Evolutionary conservation across 2,797 vertebrate genomes (phyloP).

Genomic region (Cheirogaleus major): DNA sequence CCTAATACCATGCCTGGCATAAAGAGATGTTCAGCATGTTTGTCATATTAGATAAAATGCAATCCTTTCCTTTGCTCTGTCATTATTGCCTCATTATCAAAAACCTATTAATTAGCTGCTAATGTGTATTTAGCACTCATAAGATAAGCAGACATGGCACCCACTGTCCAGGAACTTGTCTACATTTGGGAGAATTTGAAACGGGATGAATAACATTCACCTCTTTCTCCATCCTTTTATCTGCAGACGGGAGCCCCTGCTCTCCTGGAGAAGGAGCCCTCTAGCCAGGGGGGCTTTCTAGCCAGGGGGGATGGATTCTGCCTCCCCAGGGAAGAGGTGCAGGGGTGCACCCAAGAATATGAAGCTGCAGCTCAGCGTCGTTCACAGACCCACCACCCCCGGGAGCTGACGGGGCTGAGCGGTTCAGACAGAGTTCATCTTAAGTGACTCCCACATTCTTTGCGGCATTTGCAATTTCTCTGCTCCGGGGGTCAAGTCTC

Average conservation of each 20-base stretch:
- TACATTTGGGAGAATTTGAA: neutral
- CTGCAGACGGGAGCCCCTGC: neutral
- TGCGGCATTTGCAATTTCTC: slow-evolving; percentile 84
- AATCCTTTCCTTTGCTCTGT: slow-evolving; percentile 24
- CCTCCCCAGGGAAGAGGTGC: neutral
- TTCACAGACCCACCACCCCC: neutral
- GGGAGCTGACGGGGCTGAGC: neutral
- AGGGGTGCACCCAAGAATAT: neutral
- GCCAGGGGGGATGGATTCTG: neutral
- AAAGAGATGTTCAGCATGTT: neutral
- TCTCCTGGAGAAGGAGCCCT: neutral
- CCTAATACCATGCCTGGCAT: neutral
- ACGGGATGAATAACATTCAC: neutral
- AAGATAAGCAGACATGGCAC: slow-evolving; percentile 18
- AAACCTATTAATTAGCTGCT: neutral
- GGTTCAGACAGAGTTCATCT: slow-evolving; percentile 71
- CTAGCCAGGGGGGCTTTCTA: neutral
- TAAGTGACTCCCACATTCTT: slow-evolving; percentile 68
- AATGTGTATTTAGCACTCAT: neutral
- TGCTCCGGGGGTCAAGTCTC: slow-evolving; percentile 85
- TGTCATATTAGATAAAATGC: neutral
- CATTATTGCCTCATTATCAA: slow-evolving; percentile 38
- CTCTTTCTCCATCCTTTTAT: neutral
- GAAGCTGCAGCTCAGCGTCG: neutral
- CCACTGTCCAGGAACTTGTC: neutral